Evolutionary conservation across 1,140 invertebrate species (phyloP).

Genomic region (Drosophila burlai): DNA sequence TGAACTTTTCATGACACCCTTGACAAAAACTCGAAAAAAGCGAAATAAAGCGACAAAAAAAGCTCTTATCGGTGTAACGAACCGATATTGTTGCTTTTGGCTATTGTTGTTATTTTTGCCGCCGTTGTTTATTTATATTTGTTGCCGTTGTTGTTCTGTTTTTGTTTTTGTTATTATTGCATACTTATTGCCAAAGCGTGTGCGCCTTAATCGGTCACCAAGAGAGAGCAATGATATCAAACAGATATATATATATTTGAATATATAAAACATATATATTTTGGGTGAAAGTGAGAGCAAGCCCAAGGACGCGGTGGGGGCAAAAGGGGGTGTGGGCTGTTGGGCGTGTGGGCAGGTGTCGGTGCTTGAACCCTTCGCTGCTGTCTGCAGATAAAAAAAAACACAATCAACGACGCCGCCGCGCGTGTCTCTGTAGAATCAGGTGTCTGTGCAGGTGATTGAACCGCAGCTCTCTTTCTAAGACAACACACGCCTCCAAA

Average conservation of each 20-base stretch:
- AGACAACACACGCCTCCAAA: constrained; percentile 10
- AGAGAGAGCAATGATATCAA: constrained; percentile 10
- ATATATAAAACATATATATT: not conserved
- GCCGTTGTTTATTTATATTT: not conserved
- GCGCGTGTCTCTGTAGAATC: constrained; percentile 48
- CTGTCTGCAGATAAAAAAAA: constrained; percentile 22
- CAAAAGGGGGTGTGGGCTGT: constrained; percentile 4
- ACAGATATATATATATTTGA: not conserved
- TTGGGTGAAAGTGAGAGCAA: constrained; percentile 37
- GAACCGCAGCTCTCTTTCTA: constrained; percentile 19
- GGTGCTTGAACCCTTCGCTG: constrained; percentile 65
- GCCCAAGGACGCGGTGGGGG: not conserved
- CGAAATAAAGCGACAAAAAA: constrained; percentile 18
- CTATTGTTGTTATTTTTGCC: constrained; percentile 11
- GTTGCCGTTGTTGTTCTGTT: not conserved
- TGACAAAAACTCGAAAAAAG: constrained; percentile 8
- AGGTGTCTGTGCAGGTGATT: constrained; percentile 32
- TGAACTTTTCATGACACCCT: constrained; percentile 53
- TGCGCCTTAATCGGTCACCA: constrained; percentile 37
- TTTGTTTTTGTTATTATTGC: constrained; percentile 3
- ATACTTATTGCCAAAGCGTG: constrained; percentile 27
- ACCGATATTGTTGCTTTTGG: constrained; percentile 54
- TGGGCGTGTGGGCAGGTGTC: constrained; percentile 11
- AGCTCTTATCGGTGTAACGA: constrained; percentile 74
- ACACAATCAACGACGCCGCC: not conserved